Evolutionary conservation across 2,797 vertebrate genomes (phyloP), one percentile per base, ranked within the genome.

Genomic region (Apogon talboti): DNA sequence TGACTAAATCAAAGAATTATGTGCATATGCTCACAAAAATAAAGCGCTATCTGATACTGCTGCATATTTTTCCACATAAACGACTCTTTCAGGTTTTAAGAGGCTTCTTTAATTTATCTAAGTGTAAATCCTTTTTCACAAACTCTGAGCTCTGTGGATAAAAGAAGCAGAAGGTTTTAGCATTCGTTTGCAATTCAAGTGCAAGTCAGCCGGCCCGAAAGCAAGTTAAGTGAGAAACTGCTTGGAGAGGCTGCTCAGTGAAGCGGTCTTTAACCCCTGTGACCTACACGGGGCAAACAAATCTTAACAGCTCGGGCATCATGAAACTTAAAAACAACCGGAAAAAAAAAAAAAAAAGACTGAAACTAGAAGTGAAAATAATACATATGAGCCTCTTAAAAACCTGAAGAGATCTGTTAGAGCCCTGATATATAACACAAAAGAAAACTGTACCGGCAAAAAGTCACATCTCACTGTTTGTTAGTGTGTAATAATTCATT

Each of bases 141-240:
- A 64, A 46, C 54, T 30, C 50, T 69, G 74, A 0, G 16, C 57
- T 84, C 41, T 56, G 78, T 14, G 64, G 53, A 76, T 69, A 65
- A 71, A 52, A 71, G 72, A 68, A 60, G 43, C 60, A 42, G 51
- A 69, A 46, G 64, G 28, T 53, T 67, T 81, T 76, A 76, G 71
- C 64, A 57, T 79, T 71, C 76, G 78, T 80, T 87, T 82, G 62
- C 61, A 54, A 79, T 68, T 76, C 57, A 72, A 78, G 66, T 70
- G 57, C 42, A 52, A 74, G 66, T 51, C 70, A 65, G 55, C 52
- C 72, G 77, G 53, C 65, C 66, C 61, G 69, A 74, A 77, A 78
- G 66, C 50, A 53, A 66, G 77, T 61, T 64, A 72, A 84, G 84
- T 80, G 75, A 78, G 55, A 79, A 84, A 33, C 9, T 52, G 71